phyloP scores from a whole-genome alignment of 1,140 invertebrate species.

The Aricia agestis region DNA sequence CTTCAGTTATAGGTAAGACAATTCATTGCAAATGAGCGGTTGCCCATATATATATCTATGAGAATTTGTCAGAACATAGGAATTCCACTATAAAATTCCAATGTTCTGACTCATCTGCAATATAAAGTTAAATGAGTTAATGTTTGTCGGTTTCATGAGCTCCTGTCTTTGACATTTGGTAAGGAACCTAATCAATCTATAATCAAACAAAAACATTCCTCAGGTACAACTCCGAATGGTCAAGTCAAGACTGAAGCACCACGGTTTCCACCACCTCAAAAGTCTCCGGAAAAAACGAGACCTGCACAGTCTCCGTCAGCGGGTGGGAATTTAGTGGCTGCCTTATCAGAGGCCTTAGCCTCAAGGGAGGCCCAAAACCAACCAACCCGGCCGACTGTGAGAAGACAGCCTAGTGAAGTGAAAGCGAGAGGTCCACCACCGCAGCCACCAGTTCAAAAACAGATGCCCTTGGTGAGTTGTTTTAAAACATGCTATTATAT shows the following conservation, averaged over 20 bases:
- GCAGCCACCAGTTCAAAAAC: conserved; percentile 61
- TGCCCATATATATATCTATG: too few species aligned
- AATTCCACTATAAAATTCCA: not conserved
- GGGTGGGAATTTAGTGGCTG: conserved; percentile 53
- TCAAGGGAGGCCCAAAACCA: conserved; percentile 40
- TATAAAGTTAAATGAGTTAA: not conserved
- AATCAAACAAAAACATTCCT: not conserved
- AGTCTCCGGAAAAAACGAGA: conserved; percentile 52
- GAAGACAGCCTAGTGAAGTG: conserved; percentile 56
- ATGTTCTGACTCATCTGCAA: not conserved
- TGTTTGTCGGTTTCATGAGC: not conserved
- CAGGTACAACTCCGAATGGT: conserved; percentile 57
- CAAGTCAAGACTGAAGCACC: conserved; percentile 56
- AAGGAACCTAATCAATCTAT: too few species aligned
- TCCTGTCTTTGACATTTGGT: too few species aligned
- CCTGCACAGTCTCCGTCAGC: conserved; percentile 31
- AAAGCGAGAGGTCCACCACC: conserved; percentile 62
- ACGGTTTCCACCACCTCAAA: conserved; percentile 43
- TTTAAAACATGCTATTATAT: not conserved
- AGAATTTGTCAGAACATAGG: not conserved
- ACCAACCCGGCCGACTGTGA: conserved; percentile 41
- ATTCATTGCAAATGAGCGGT: too few species aligned
- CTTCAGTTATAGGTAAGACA: too few species aligned
- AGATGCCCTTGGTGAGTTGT: conserved; percentile 66
- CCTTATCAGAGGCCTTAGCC: conserved; percentile 55